Evolutionary conservation across 92 coral and sea anemone species (phyloP), one percentile per base, ranked within the genome.

Genomic region (Phenganax subtilis): DNA sequence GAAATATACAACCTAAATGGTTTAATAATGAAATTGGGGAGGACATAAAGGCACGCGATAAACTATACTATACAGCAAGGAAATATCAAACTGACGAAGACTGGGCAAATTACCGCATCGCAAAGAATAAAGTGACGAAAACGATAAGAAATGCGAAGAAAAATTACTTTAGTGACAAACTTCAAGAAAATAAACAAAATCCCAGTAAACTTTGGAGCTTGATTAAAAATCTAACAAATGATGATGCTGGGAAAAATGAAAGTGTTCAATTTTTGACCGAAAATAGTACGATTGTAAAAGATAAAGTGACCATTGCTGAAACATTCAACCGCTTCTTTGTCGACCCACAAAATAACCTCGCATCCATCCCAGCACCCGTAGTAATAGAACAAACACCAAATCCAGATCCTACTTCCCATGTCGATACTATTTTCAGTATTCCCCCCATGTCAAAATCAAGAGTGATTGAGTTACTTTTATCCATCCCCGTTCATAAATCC

Each of bases 191-290:
- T 44, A 88, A 67, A 63, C 56, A 88, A 25, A 70, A 85, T 59
- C 14, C 69, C 37, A 88, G 88, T 44, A 88, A 88, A 85, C 85
- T 88, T 3, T 88, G 91, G 87, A 85, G 82, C 69, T 77, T 84
- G 6, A 87, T 87, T 17, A 87, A 71, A 71, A 56, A 87, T 47
- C 31, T 85, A 54, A 67, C 82, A 25, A 37, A 37, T 2, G 47
- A 37, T 37, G 47, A 5, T 37, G 47, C 47, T 62, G 68, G 68
- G 27, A 62, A 62, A 10, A 62, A 62, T 62, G 68, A 62, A 62
- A 62, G 68, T 62, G 68, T 62, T 37, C 6, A 62, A 62, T 62
- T 62, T 62, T 62, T 62, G 68, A 62, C 68, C 17, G 65, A 59
- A 59, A 59, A 9, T 59, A 15, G 65, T 59, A 59, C 65, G 65